phyloP scores from a whole-genome alignment of 2,888 invertebrate genomes.

The Drosophila pseudotalamancana region DNA sequence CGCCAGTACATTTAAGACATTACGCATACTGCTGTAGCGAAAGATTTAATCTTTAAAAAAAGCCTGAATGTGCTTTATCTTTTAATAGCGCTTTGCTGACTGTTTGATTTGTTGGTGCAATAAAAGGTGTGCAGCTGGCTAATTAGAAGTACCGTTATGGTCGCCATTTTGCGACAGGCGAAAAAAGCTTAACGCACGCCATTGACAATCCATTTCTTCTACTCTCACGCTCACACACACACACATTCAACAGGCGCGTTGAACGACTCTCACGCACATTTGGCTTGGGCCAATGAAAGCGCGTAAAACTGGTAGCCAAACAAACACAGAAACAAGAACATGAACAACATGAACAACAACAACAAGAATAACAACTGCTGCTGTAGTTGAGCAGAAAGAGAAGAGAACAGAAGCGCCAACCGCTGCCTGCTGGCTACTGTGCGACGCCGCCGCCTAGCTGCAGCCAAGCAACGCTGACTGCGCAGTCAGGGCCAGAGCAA shows the following conservation, averaged over 20 bases:
- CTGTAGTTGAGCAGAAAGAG: not conserved
- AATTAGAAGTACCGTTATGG: constrained; percentile 22
- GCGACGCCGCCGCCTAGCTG: constrained; percentile 49
- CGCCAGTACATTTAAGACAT: too few species aligned
- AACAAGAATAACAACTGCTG: constrained; percentile 3
- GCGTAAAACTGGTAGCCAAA: constrained; percentile 83
- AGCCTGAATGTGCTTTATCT: too few species aligned
- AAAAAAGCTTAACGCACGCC: constrained; percentile 64
- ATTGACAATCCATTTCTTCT: constrained; percentile 43
- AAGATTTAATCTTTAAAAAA: too few species aligned
- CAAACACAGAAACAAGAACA: constrained; percentile 25
- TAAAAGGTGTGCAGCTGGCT: constrained; percentile 38
- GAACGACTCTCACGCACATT: constrained; percentile 60
- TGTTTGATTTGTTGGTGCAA: not conserved
- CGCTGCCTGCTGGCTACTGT: constrained; percentile 46
- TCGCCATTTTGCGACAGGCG: constrained; percentile 64
- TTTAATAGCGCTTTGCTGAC: not conserved
- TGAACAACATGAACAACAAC: constrained; percentile 19
- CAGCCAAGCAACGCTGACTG: constrained; percentile 37
- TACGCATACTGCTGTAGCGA: too few species aligned
- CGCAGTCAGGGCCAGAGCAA: constrained; percentile 43
- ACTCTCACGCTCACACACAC: constrained; percentile 21
- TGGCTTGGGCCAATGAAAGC: constrained; percentile 80
- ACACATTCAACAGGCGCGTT: constrained; percentile 12
- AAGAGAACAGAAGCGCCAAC: constrained; percentile 39